phyloP scores from a whole-genome alignment of 2,113 vertebrate species.

The Lagopus leucura region DNA sequence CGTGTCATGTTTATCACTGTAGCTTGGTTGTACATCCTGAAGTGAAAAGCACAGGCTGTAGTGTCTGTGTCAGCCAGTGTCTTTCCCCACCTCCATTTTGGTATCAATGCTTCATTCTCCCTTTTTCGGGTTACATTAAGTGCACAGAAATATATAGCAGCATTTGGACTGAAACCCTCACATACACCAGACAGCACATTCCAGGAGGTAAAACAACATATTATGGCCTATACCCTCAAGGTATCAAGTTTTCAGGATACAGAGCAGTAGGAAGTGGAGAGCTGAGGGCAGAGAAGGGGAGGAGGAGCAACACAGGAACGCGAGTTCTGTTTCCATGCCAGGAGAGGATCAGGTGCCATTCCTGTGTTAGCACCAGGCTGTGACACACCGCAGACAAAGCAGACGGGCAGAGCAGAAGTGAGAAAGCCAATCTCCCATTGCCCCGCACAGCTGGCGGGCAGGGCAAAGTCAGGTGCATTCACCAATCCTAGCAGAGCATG shows the following conservation, averaged over 20 bases:
- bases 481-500: neutral
- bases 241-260: conserved; percentile 84
- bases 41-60: conserved; percentile 61
- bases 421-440: conserved; percentile 52
- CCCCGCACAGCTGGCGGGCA: neutral
- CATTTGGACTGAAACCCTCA: conserved; percentile 86
- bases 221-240: conserved; percentile 78
- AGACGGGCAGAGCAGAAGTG: conserved; percentile 70
- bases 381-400: conserved; percentile 61
- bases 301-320: conserved; percentile 65
- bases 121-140: conserved; percentile 84
- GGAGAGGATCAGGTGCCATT: conserved; percentile 74
- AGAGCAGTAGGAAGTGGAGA: conserved; percentile 78
- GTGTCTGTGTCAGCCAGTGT: conserved; percentile 67
- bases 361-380: conserved; percentile 75
- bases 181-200: conserved; percentile 80
- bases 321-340: conserved; percentile 75
- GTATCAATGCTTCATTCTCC: conserved; percentile 81
- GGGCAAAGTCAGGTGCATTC: conserved; percentile 43
- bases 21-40: conserved; percentile 72
- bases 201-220: conserved; percentile 82
- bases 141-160: conserved; percentile 88
- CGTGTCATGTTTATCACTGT: conserved; percentile 38
- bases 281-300: conserved; percentile 72
- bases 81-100: conserved; percentile 72